Evolutionary conservation across 2,113 vertebrate species (phyloP).

Genomic region (Illadopsis cleaveri): DNA sequence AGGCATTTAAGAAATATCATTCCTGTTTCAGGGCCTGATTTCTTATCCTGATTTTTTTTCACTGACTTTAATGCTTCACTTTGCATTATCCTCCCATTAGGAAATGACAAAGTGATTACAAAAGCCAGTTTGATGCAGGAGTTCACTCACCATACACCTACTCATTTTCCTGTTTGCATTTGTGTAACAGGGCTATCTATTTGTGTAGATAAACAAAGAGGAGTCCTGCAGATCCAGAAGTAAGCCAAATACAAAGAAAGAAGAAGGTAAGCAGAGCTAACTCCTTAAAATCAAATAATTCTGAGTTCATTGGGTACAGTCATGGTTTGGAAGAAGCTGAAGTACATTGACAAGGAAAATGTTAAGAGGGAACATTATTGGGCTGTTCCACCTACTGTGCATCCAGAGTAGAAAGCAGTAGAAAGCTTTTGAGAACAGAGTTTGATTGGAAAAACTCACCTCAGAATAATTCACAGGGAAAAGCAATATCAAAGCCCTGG

Average conservation of each 20-base stretch:
- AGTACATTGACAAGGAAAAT: background rate
- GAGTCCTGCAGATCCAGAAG: background rate
- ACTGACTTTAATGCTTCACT: background rate
- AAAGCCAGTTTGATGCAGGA: background rate
- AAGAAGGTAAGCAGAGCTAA: background rate
- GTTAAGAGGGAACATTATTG: background rate
- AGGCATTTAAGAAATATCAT: background rate
- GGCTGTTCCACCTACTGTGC: background rate
- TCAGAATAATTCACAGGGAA: background rate
- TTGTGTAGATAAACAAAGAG: background rate
- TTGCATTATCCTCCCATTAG: background rate
- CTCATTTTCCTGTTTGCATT: background rate
- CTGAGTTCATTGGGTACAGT: background rate
- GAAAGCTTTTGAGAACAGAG: background rate
- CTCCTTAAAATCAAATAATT: background rate
- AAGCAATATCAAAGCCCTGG: background rate
- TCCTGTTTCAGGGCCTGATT: background rate
- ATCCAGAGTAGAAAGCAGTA: background rate
- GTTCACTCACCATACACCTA: background rate
- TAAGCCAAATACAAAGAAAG: background rate
- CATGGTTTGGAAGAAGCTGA: background rate
- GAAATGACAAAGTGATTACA: constrained; percentile 3
- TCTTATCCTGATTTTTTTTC: background rate
- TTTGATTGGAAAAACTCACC: background rate
- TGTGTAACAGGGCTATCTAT: background rate